Conservation (phyloP, 2,113 vertebrate species). For the Alaudala cheleensis region DNA sequence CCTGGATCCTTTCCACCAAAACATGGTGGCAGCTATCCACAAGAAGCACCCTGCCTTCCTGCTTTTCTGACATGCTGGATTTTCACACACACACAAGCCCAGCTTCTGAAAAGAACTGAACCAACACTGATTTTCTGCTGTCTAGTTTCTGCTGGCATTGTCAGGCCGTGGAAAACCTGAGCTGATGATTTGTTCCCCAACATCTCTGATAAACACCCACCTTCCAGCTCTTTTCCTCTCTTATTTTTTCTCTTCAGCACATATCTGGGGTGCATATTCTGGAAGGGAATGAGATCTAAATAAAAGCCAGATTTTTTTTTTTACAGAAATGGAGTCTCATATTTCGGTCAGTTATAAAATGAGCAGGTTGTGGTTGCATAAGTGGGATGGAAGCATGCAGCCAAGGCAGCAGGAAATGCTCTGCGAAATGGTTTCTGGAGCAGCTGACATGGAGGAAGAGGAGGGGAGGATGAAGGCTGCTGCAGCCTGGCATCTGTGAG, state of each 20-base stretch:
- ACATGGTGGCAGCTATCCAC: neutral
- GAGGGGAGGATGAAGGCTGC: neutral
- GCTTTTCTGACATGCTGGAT: neutral
- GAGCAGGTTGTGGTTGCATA: neutral
- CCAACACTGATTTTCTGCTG: neutral
- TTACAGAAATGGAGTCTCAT: neutral
- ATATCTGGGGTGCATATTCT: neutral
- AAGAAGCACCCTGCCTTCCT: neutral
- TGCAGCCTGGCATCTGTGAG: rapidly evolving
- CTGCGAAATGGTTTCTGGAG: neutral
- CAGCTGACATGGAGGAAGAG: neutral
- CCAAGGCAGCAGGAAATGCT: neutral
- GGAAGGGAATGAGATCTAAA: neutral
- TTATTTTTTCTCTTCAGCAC: neutral
- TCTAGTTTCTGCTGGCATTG: neutral
- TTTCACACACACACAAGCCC: neutral
- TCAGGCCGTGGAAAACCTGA: neutral
- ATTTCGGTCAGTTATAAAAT: neutral
- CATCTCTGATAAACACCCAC: neutral
- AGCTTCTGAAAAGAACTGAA: neutral
- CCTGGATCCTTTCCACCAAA: neutral
- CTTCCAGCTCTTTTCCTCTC: neutral
- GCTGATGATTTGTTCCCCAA: neutral
- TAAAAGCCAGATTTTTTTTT: conserved; percentile 12
- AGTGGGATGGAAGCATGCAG: rapidly evolving